Base-by-base conservation (phyloP, 2,888 invertebrate genomes). In the Agrotis ipsilon region DNA sequence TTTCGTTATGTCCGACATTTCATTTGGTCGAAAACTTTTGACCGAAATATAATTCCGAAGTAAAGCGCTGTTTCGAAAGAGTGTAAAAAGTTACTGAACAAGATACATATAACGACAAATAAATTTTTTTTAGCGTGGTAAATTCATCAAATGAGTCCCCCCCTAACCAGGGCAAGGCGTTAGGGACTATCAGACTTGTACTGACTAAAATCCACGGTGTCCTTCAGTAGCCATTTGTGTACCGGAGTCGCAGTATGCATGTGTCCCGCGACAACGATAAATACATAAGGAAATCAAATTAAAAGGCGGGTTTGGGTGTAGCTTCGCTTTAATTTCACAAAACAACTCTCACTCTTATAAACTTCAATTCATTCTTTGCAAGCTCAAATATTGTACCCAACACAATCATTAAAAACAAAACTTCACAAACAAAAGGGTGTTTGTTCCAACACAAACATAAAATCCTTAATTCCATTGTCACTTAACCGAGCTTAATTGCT, bases 401-500 rank as follows among this genome's bases (percentile, higher is more conserved):
- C 24, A 24, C 4, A 32, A 21, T 19, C 46, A 46, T 75, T 68
- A 14, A 5, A 71, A 49, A 57, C 32, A 60, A 49, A 60, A 54
- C 16, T 49, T 51, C 45, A 39, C n/a, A 21, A 43, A 54, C n/a
- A 11, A 61, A 27, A 27, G 6, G 21, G 13, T 24, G 7, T n/a
- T 45, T 21, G 14, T 13, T 27, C n/a, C 5, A 21, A 32, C 43
- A 54, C 27, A 21, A 19, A 51, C 32, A n/a, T 32, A 52, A 9
- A 62, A 65, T 13, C 19, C 18, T 11, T 49, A 24, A 67, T 61
- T 27, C 60, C 3, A 46, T 43, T 61, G 63, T 32, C 16, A 3
- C 18, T 62, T 13, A 24, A 48, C 52, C 46, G 43, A 54, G 18
- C 57, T 62, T 68, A 78, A 67, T 79, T 67, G 55, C 32, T 45